These are phyloP conservation scores for Apodemia mormo DNA, from an alignment of 2,888 invertebrate genomes.

Conservation along the genomic window DNA sequence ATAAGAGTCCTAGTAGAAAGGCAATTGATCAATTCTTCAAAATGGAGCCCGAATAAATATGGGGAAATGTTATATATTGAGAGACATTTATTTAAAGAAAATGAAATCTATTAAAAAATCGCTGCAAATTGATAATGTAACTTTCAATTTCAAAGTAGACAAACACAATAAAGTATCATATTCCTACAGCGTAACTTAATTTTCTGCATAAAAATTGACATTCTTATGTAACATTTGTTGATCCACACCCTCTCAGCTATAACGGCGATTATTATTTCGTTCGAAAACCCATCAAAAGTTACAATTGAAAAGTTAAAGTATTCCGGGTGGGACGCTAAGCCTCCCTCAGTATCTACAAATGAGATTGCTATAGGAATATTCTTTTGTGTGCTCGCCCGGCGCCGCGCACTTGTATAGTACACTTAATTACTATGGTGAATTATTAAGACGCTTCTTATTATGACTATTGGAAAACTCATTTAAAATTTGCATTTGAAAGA, in stretches of 20 bases:
- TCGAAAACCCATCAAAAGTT: constrained; percentile 82
- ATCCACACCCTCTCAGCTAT: constrained; percentile 72
- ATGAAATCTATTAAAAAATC: background rate
- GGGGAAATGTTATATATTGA: too few species aligned
- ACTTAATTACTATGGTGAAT: constrained; percentile 45
- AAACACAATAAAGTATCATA: constrained; percentile 48
- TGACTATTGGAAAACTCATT: constrained; percentile 17
- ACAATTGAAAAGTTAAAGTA: constrained; percentile 83
- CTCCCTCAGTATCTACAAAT: constrained; percentile 74
- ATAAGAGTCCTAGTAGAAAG: too few species aligned
- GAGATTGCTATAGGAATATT: constrained; percentile 71
- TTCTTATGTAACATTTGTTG: constrained; percentile 75
- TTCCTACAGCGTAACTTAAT: constrained; percentile 70
- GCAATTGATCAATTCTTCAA: too few species aligned
- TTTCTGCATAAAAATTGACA: constrained; percentile 76
- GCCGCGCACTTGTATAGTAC: constrained; percentile 44
- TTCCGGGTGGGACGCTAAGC: constrained; percentile 71
- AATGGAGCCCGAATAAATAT: too few species aligned
- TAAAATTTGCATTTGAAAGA: constrained; percentile 18
- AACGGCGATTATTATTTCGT: constrained; percentile 79
- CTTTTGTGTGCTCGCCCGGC: constrained; percentile 64
- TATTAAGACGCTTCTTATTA: constrained; percentile 26
- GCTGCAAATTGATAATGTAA: background rate
- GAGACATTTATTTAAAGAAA: too few species aligned
- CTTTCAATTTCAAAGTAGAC: constrained; percentile 6